Percentiles rank a stretch among this genome's conserved stretches.
These are phyloP conservation scores for Gadopsis bispinosus DNA, from an alignment of 2,797 vertebrate species.

Conservation along the genomic window DNA sequence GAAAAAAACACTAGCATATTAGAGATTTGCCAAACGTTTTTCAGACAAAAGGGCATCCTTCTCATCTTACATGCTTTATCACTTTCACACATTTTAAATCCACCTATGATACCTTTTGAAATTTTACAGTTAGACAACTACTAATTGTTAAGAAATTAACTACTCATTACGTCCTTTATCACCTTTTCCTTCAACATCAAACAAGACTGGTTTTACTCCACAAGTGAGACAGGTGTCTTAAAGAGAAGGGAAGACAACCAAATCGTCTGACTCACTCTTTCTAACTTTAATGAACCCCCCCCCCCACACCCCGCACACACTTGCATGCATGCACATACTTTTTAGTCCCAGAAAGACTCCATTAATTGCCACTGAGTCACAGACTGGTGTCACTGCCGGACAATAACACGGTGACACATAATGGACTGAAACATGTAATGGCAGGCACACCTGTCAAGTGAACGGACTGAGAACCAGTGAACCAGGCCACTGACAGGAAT, in stretches of 20 bases:
- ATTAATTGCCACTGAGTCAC: constrained; percentile 64
- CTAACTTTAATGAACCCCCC: not conserved
- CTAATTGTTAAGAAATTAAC: not conserved
- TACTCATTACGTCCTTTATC: not conserved
- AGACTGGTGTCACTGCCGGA: constrained; percentile 44
- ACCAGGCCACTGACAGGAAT: constrained; percentile 46
- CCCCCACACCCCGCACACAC: not conserved
- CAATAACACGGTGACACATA: constrained; percentile 54
- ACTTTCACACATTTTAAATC: not conserved
- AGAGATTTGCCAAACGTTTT: not conserved
- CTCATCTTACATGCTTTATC: not conserved
- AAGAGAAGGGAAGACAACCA: constrained; percentile 9
- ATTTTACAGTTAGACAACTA: not conserved
- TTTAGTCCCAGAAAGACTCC: constrained; percentile 19
- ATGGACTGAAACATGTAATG: constrained; percentile 36
- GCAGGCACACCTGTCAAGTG: constrained; percentile 61
- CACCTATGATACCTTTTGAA: not conserved
- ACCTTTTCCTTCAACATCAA: not conserved
- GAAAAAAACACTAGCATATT: not conserved
- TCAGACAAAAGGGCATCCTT: not conserved
- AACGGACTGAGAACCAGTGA: constrained; percentile 51
- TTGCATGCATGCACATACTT: not conserved
- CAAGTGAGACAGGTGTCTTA: not conserved
- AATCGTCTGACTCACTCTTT: not conserved
- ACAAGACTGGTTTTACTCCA: not conserved